Conservation (phyloP, 2,888 invertebrate genomes). For the Balanococcus diminutus region DNA sequence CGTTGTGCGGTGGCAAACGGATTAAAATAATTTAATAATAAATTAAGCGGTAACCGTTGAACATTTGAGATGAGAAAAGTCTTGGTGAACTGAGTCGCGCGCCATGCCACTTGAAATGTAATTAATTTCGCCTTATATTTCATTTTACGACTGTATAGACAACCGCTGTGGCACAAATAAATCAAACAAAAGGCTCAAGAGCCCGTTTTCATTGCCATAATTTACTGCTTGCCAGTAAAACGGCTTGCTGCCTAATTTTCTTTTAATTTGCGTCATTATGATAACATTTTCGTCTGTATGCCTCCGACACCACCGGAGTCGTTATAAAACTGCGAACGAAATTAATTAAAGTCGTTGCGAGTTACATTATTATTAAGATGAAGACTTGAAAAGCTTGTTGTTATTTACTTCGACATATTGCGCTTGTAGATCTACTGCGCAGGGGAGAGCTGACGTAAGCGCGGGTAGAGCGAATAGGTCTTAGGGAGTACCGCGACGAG, state of each 20-base stretch:
- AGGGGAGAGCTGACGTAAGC: no score
- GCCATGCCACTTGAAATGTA: slow-evolving; percentile 18
- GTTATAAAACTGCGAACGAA: not conserved
- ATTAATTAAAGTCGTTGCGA: not conserved
- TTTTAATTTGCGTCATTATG: slow-evolving; percentile 13
- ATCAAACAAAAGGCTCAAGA: slow-evolving; percentile 41
- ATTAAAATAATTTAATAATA: slow-evolving; percentile 45
- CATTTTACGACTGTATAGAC: slow-evolving; percentile 30
- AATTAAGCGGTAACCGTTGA: not conserved
- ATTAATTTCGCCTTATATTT: slow-evolving; percentile 46
- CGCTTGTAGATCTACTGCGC: no score
- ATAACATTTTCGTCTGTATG: slow-evolving; percentile 13
- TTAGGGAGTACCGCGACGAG: no score
- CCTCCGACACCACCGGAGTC: not conserved
- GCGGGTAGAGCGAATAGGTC: no score
- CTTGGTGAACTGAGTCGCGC: slow-evolving; percentile 1
- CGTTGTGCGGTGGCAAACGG: not conserved
- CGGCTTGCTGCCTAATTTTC: slow-evolving; percentile 12
- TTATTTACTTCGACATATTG: not conserved
- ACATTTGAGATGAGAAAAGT: not conserved
- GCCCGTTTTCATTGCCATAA: slow-evolving; percentile 36
- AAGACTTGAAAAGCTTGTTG: not conserved
- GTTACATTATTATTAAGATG: not conserved
- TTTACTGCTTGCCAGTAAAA: slow-evolving; percentile 12
- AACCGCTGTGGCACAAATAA: slow-evolving; percentile 40